Evolutionary conservation across 2,113 vertebrate species (phyloP), one percentile per base, ranked within the genome.

Genomic region (Pluvianellus socialis): DNA sequence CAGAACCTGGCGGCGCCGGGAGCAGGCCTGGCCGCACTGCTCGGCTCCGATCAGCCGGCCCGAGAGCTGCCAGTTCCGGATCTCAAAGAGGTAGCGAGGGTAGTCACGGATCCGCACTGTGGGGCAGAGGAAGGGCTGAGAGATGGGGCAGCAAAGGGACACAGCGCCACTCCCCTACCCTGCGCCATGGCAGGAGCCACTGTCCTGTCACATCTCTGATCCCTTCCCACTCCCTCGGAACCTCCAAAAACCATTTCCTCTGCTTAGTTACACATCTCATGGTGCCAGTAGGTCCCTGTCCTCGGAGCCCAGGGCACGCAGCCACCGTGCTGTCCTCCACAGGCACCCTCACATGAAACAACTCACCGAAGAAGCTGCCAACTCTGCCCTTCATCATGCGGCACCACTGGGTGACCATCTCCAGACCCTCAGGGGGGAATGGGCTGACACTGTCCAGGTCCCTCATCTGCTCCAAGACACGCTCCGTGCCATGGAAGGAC

Each of bases 81-180:
- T 99, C 98, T 99, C 99, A 97, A 99, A 99, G 87, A 99, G 97
- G 97, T 99, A 99, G 22, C 99, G 99, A 12, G 99, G 99, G 84
- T 99, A 99, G 86, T 99, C 99, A 7, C 99, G 99, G 96, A 99
- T 99, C 80, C 99, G 98, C 92, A 98, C 98, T 98, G 92, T 4
- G 0, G 76, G 35, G 80, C 2, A 35, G 28, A 79, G 44, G 19
- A 20, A 38, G 22, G 21, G 73, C 84, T 94, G 75, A 63, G 59
- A 40, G 56, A 44, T 2, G 23, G 49, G 56, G 70, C 76, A 83
- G 45, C 23, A 4, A 28, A 72, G 6, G 30, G 13, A 49, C 44
- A 10, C 44, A 17, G 45, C 33, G 30, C 49, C 9, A 0, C 9
- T 22, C 19, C 27, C 56, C 32, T 3, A 4, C 47, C 49, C 66